These are phyloP conservation scores for Pterostichus niger DNA, from an alignment of 2,888 invertebrate genomes.

Conservation along the genomic window DNA sequence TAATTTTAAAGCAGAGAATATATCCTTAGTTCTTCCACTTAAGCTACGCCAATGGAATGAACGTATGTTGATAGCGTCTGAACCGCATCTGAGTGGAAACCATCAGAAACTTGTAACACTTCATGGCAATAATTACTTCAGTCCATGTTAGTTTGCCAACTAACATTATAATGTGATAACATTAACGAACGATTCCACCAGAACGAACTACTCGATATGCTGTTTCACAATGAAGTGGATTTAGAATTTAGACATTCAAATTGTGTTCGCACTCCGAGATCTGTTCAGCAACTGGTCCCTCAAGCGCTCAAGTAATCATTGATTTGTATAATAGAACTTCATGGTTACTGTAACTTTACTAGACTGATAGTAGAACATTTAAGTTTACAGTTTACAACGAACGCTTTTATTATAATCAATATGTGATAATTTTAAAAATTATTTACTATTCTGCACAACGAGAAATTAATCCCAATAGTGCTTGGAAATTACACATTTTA, in stretches of 20 bases:
- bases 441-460: too few relatives aligned
- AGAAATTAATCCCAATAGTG: too few relatives aligned
- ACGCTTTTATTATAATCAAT: too few relatives aligned
- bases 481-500: too few relatives aligned
- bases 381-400: neutral
- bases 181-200: constrained; percentile 54
- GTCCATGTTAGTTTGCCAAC: constrained; percentile 59
- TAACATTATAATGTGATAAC: constrained; percentile 58
- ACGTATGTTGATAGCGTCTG: constrained; percentile 23
- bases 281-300: constrained; percentile 2
- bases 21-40: neutral
- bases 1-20: too few relatives aligned
- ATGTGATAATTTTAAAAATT: too few relatives aligned
- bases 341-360: neutral
- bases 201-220: constrained; percentile 37
- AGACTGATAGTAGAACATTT: too few relatives aligned
- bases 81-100: constrained; percentile 24
- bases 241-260: constrained; percentile 24
- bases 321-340: constrained; percentile 1
- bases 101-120: constrained; percentile 57
- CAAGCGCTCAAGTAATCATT: constrained; percentile 28
- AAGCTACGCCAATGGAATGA: neutral
- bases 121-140: constrained; percentile 50
- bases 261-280: neutral
- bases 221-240: constrained; percentile 38